Percentiles rank a stretch among this genome's conserved stretches.
Evolutionary conservation across 2,797 vertebrate genomes (phyloP).

Genomic region (Momotus momota): DNA sequence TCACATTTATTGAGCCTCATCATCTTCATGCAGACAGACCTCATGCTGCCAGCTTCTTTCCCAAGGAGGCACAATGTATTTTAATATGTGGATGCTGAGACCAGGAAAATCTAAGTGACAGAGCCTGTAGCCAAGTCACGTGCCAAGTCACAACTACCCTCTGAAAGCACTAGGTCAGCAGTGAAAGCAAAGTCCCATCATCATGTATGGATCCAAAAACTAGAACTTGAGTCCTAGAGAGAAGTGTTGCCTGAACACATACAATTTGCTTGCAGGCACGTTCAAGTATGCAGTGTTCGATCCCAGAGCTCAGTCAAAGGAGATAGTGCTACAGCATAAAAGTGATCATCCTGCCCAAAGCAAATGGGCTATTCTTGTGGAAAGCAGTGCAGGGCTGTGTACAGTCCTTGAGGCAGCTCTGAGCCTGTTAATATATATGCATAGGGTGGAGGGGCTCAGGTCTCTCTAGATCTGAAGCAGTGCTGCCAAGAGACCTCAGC

Average conservation of each 20-base stretch:
- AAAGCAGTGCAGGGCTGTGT: fast-evolving
- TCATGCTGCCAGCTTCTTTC: background rate
- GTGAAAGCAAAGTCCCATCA: background rate
- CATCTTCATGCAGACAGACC: background rate
- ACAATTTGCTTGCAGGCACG: background rate
- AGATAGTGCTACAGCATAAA: background rate
- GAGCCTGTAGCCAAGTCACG: background rate
- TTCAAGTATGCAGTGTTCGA: background rate
- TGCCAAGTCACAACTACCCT: fast-evolving
- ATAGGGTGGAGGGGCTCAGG: background rate
- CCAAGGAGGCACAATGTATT: background rate
- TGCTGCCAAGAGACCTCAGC: background rate
- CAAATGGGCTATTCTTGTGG: fast-evolving
- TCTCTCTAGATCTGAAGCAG: background rate
- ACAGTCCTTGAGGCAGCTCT: background rate
- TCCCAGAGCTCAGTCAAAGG: background rate
- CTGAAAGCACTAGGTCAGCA: background rate
- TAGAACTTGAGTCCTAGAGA: background rate
- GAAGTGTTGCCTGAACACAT: background rate
- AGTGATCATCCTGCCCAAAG: background rate
- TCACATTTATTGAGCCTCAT: background rate
- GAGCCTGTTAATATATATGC: background rate
- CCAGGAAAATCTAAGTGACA: background rate
- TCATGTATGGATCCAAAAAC: background rate
- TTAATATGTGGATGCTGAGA: background rate